Base-by-base conservation (phyloP, 2,113 vertebrate genomes). In the Anarhynchus alexandrinus region DNA sequence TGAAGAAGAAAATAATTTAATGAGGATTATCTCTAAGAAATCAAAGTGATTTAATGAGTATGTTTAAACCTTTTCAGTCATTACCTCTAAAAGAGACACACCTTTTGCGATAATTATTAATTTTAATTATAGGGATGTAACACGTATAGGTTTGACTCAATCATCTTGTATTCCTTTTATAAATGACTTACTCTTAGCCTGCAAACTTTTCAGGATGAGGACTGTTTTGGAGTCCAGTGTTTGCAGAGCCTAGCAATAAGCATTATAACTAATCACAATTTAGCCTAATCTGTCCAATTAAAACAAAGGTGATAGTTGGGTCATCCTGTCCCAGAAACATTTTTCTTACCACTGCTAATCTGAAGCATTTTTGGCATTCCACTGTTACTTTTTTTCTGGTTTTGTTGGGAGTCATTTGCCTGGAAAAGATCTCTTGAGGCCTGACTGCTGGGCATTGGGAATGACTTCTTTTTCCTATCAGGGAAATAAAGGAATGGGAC, bases 261-360 rank as follows among this genome's bases (percentile, higher is more conserved):
- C 17, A 45, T 57, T 49, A 86, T 2, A 93, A 86, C 76, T 71
- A 92, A 82, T n/a, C 4, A 70, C 27, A 88, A 88, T 64, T 91
- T 92, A 86, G 10, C 52, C 4, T 52, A 43, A 74, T 59, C 25
- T 86, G 38, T 79, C 11, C 1, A 8, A 40, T 92, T 88, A 78
- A 94, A 95, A 91, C 78, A 54, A 91, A 76, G 21, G 40, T 76
- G 19, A 32, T 62, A 54, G 30, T 15, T 91, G 43, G 91, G 88
- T 96, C 91, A 80, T 51, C 16, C 36, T 96, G 91, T 57, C 91
- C 93, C 54, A 94, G 83, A 87, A 94, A 79, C 12, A 18, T 61
- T 91, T 91, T 87, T 77, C 34, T 80, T 88, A 62, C n/a, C 18
- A 49, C 10, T 52, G 52, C 10, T 79, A 43, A 84, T 91, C 57